These are phyloP conservation scores for Sycobia sp. DNA, from an alignment of 1,140 invertebrate genomes.

Conservation along the genomic window DNA sequence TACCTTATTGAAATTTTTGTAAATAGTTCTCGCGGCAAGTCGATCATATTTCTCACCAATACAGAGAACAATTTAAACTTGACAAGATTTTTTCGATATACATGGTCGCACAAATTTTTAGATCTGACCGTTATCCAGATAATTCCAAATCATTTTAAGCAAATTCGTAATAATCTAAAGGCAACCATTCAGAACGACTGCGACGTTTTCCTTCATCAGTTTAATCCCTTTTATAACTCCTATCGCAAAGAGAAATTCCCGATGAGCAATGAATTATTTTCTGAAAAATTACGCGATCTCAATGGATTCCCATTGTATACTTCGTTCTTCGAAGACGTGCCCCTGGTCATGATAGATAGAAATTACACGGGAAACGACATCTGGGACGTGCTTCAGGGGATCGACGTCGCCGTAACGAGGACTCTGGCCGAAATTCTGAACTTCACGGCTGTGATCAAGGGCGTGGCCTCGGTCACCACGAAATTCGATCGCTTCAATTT, in stretches of 20 bases:
- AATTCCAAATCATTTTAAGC: no score
- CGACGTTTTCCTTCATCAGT: background rate
- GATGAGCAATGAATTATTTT: background rate
- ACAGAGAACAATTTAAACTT: background rate
- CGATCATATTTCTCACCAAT: no score
- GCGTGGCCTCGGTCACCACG: background rate
- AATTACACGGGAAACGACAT: background rate
- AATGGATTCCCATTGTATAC: background rate
- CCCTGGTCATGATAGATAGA: conserved; percentile 1
- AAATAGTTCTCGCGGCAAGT: no score
- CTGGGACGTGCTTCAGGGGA: background rate
- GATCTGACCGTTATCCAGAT: no score
- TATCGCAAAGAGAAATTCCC: background rate
- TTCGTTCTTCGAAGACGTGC: conserved; percentile 3
- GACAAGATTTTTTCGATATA: background rate
- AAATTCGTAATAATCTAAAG: no score
- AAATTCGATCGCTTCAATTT: background rate
- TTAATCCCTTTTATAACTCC: conserved; percentile 6
- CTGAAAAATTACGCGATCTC: background rate
- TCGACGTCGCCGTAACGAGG: conserved; percentile 3
- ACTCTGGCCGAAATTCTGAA: conserved; percentile 8
- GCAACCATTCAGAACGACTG: no score
- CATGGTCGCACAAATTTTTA: background rate
- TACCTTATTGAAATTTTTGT: no score
- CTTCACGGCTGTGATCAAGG: background rate